Evolutionary conservation across 2,888 invertebrate species (phyloP).

Genomic region (Stenoptilia bipunctidactyla): DNA sequence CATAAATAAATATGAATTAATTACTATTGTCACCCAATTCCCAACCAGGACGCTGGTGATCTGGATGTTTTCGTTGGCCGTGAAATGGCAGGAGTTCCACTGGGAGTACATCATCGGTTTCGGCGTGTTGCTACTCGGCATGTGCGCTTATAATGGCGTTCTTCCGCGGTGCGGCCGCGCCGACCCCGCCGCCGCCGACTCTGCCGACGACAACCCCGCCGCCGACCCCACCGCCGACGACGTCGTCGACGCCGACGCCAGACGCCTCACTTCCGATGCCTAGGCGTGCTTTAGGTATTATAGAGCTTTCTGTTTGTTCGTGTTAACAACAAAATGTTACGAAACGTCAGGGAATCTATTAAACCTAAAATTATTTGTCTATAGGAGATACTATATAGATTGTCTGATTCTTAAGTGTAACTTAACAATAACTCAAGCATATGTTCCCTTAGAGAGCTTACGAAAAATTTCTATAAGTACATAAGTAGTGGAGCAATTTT

Average conservation of each 20-base stretch:
- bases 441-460: no score
- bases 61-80: constrained; percentile 83
- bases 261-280: constrained; percentile 15
- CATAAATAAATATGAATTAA: no score
- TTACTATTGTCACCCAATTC: no score
- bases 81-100: constrained; percentile 86
- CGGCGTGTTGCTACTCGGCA: constrained; percentile 80
- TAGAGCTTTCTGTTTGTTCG: neutral
- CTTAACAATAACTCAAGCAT: no score
- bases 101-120: constrained; percentile 86
- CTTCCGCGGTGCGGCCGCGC: constrained; percentile 33
- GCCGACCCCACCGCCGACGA: constrained; percentile 19
- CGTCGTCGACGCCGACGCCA: constrained; percentile 23
- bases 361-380: no score
- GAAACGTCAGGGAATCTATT: no score
- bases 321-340: neutral
- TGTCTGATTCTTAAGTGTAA: no score
- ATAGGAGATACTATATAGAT: no score
- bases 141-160: constrained; percentile 84
- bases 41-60: constrained; percentile 87
- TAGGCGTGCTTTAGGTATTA: constrained; percentile 7
- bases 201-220: constrained; percentile 3
- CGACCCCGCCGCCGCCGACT: no score
- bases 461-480: no score
- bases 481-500: no score